Evolutionary conservation across 1,140 invertebrate genomes (phyloP).

Genomic region (Diprion similis): DNA sequence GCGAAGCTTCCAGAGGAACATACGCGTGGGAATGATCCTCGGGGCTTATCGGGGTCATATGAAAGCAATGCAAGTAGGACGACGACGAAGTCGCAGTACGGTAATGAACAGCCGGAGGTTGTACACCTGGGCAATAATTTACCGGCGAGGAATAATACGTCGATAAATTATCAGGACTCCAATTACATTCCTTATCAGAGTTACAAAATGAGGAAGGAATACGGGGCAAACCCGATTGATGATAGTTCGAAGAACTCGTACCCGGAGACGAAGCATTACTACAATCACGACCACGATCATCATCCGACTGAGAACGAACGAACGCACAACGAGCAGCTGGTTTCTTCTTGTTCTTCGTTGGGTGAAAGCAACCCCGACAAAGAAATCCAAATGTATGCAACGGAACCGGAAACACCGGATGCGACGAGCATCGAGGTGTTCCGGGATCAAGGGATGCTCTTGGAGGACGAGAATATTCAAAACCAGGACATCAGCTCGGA

Average conservation of each 20-base stretch:
- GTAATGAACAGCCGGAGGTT: too few species aligned
- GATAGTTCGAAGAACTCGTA: too few species aligned
- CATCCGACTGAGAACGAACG: not conserved
- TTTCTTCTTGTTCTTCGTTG: not conserved
- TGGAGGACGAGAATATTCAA: slow-evolving; percentile 47
- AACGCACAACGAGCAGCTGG: not conserved
- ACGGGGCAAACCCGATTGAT: not conserved
- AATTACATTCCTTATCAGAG: not conserved
- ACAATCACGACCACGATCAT: not conserved
- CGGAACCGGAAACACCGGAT: not conserved
- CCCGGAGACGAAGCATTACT: not conserved
- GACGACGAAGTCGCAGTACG: not conserved
- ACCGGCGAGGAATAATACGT: not conserved
- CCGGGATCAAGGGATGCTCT: not conserved
- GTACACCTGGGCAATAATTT: too few species aligned
- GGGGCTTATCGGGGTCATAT: too few species aligned
- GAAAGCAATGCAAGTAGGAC: not conserved
- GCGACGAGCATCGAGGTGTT: not conserved
- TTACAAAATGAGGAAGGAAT: not conserved
- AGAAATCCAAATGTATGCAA: not conserved
- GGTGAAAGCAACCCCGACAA: not conserved
- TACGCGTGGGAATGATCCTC: not conserved
- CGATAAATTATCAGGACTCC: not conserved
- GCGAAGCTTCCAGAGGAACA: not conserved
- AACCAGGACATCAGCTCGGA: slow-evolving; percentile 57